These are phyloP conservation scores for Cerastis leucographa DNA, from an alignment of 2,888 invertebrate genomes.

Conservation along the genomic window DNA sequence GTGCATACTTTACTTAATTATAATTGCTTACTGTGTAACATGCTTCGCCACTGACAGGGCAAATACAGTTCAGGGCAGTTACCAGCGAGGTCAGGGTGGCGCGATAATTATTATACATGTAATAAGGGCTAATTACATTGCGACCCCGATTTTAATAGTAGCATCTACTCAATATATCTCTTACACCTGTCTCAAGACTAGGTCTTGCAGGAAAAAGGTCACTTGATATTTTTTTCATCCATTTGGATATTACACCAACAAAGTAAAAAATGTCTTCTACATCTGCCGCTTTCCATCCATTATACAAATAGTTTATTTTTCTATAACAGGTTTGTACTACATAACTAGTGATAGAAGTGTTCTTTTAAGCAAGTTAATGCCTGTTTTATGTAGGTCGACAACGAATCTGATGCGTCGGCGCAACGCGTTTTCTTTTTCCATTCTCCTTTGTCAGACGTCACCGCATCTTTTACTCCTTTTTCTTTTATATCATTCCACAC, in stretches of 20 bases:
- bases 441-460: no score
- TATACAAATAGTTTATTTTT: no score
- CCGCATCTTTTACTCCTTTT: no score
- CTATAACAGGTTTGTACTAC: no score
- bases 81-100: slow-evolving; percentile 13
- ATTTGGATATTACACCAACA: not conserved
- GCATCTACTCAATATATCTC: not conserved
- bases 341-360: no score
- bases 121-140: slow-evolving; percentile 20
- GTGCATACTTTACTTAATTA: not conserved
- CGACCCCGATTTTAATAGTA: not conserved
- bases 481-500: no score
- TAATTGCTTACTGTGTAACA: not conserved
- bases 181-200: not conserved
- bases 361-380: no score
- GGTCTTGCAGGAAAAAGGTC: not conserved
- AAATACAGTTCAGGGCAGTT: slow-evolving; percentile 33
- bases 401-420: not conserved
- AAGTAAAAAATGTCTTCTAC: not conserved
- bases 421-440: no score
- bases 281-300: not conserved
- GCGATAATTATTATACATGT: not conserved
- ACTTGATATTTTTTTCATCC: not conserved
- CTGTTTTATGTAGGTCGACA: not conserved
- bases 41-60: slow-evolving; percentile 8